Percentiles rank a stretch among this genome's conserved stretches.
Evolutionary conservation across 2,888 invertebrate genomes (phyloP).

Genomic region (Yponomeuta evonymella): DNA sequence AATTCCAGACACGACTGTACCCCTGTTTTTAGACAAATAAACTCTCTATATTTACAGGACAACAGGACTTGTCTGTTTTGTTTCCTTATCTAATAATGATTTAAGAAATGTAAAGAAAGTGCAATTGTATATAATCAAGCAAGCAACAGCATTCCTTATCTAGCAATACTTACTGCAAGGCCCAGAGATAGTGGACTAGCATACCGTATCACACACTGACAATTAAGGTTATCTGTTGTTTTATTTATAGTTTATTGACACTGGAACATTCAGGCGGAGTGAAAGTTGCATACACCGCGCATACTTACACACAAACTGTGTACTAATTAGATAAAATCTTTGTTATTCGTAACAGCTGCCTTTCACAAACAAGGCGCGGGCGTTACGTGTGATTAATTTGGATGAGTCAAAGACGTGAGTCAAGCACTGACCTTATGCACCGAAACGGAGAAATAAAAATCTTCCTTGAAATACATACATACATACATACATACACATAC

Average conservation of each 20-base stretch:
- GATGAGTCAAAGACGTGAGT: not conserved
- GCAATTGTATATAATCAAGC: not conserved
- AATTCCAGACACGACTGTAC: too few relatives aligned
- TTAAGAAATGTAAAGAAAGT: not conserved
- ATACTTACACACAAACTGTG: not conserved
- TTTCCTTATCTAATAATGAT: too few relatives aligned
- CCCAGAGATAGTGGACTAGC: not conserved
- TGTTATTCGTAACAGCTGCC: not conserved
- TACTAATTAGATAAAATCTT: not conserved
- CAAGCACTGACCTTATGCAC: not conserved
- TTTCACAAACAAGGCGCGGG: not conserved
- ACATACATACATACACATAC: too few relatives aligned
- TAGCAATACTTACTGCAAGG: not conserved
- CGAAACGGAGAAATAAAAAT: too few relatives aligned
- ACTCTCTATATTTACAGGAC: too few relatives aligned
- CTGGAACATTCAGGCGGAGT: not conserved
- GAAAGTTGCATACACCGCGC: not conserved
- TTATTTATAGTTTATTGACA: slow-evolving; percentile 1
- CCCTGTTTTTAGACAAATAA: too few relatives aligned
- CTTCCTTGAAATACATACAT: too few relatives aligned
- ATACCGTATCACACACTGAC: not conserved
- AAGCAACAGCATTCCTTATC: not conserved
- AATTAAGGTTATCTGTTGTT: not conserved
- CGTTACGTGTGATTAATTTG: not conserved
- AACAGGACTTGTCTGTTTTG: too few relatives aligned